Evolutionary conservation across 2,113 vertebrate species (phyloP).

Genomic region (Cettia cetti): DNA sequence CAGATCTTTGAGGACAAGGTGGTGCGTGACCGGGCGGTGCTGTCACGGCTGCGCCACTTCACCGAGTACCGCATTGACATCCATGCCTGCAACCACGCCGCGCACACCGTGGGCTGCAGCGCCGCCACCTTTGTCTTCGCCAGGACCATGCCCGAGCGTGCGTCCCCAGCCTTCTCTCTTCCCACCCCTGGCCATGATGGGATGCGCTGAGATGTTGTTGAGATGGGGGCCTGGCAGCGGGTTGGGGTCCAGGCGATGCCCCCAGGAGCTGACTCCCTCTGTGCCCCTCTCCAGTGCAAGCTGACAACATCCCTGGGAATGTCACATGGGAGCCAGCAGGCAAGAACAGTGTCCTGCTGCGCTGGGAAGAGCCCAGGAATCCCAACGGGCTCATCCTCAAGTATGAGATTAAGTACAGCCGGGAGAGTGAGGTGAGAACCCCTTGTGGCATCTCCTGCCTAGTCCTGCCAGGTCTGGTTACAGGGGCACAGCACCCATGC

Average conservation of each 20-base stretch:
- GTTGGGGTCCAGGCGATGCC: background rate
- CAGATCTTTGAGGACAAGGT: slow-evolving; percentile 80
- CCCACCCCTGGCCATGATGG: rapidly evolving
- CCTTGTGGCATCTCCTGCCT: rapidly evolving
- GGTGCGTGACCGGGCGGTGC: slow-evolving; percentile 69
- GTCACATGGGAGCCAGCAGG: slow-evolving; percentile 68
- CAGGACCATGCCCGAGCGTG: slow-evolving; percentile 78
- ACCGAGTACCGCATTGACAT: slow-evolving; percentile 83
- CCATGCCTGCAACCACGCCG: slow-evolving; percentile 81
- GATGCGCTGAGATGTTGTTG: background rate
- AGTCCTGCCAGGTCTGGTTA: background rate
- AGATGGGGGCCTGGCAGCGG: rapidly evolving
- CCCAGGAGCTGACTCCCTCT: background rate
- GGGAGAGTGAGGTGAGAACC: slow-evolving; percentile 69
- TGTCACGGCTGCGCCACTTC: slow-evolving; percentile 75
- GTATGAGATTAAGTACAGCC: slow-evolving; percentile 80
- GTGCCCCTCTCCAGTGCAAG: slow-evolving; percentile 57
- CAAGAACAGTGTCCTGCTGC: slow-evolving; percentile 71
- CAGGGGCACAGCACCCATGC: background rate
- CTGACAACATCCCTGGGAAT: slow-evolving; percentile 74
- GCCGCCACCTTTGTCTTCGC: slow-evolving; percentile 80
- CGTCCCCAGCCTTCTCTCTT: background rate
- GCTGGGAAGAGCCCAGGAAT: slow-evolving; percentile 75
- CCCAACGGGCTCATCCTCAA: slow-evolving; percentile 82
- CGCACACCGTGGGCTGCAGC: slow-evolving; percentile 78